These are phyloP conservation scores for Oryzias celebensis DNA, from an alignment of 2,113 vertebrate species.

Conservation along the genomic window DNA sequence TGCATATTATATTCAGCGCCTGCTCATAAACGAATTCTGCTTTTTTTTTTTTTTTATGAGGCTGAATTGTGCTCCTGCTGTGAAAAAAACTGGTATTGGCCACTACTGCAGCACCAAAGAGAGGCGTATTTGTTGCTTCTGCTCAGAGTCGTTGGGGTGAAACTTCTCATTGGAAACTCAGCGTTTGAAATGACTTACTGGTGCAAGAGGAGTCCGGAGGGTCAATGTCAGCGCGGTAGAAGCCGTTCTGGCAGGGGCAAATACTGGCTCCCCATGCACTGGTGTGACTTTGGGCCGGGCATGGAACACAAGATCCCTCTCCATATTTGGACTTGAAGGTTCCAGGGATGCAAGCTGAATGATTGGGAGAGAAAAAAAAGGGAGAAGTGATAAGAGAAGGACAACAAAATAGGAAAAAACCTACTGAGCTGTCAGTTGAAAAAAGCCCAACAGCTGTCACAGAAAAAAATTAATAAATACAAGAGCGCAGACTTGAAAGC, in stretches of 20 bases:
- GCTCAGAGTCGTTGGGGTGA: background rate
- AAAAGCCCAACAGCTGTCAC: constrained; percentile 39
- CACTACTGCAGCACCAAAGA: background rate
- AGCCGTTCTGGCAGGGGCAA: constrained; percentile 89
- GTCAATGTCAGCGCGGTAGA: constrained; percentile 91
- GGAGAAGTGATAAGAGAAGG: constrained; percentile 27
- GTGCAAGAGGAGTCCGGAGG: constrained; percentile 89
- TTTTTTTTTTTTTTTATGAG: no score
- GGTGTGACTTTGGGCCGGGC: constrained; percentile 90
- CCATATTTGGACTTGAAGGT: constrained; percentile 96
- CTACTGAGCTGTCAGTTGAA: constrained; percentile 21
- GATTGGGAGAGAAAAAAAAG: constrained; percentile 20
- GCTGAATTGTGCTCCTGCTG: no score
- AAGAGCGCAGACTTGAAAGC: constrained; percentile 14
- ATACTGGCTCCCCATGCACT: constrained; percentile 83
- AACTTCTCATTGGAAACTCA: constrained; percentile 1
- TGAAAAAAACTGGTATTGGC: no score
- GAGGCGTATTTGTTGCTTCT: background rate
- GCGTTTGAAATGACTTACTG: constrained; percentile 81
- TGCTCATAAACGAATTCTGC: background rate
- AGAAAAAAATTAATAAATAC: constrained; percentile 23
- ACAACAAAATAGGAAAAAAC: constrained; percentile 7
- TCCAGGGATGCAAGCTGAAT: constrained; percentile 85
- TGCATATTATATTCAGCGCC: background rate
- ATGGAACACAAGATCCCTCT: constrained; percentile 86